Evolutionary conservation across 2,113 vertebrate genomes (phyloP), one percentile per base, ranked within the genome.

Genomic region (Odobenus rosmarus): DNA sequence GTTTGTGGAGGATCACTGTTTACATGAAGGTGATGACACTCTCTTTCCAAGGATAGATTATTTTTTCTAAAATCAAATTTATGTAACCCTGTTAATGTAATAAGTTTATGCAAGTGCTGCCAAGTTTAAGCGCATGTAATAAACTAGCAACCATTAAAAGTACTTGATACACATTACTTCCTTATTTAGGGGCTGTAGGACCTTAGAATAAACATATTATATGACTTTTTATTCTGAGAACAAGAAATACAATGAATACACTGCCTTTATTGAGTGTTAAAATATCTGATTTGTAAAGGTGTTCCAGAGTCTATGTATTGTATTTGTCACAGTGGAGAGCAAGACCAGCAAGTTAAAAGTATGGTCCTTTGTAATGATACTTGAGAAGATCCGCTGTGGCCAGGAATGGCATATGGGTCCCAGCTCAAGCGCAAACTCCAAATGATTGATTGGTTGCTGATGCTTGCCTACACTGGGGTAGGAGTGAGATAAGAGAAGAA

Each of bases 11-110:
- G 77, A 97, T 81, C 93, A 94, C 76, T 93, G 85, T 97, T 96
- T 96, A 90, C n/a, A 6, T 53, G 61, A 84, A 91, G 86, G 93
- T 89, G 88, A 93, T 71, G 72, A 82, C 79, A 86, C 86, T 97
- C 72, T 82, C 92, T 88, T 92, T 95, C 62, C 82, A 97, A 96
- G 84, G 92, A 90, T 55, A 90, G 88, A 92, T 90, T 88, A 36
- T 81, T 96, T 92, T 93, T 96, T 89, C 82, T 94, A 77, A 97
- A 96, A 97, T 98, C 92, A 97, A 89, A 93, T 97, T 93, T 91
- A 76, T 67, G 51, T 93, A 94, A 85, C 80, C 95, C 90, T 71
- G 53, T 96, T 96, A 93, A 97, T 92, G 69, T 90, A 96, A 67
- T 93, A 95, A 53, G 36, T 91, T 94, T 83, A 92, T 69, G 64